Evolutionary conservation across 2,113 vertebrate genomes (phyloP).

Genomic region (Apistogramma diplotaenia): DNA sequence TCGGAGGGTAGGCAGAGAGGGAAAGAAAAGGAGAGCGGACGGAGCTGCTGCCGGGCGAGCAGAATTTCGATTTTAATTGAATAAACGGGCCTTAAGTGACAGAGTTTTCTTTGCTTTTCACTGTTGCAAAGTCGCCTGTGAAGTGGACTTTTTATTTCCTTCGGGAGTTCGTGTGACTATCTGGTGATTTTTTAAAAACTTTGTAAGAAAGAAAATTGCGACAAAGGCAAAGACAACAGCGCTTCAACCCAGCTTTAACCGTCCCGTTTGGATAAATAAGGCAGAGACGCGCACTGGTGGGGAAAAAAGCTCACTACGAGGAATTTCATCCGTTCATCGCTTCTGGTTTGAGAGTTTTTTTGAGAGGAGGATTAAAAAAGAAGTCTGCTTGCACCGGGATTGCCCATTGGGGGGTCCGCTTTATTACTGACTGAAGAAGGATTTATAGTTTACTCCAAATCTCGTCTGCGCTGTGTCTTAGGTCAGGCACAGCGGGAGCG

Average conservation of each 20-base stretch:
- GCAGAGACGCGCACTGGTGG: slow-evolving; percentile 34
- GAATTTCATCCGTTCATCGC: slow-evolving; percentile 1
- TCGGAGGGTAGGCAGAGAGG: neutral
- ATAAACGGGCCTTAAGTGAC: slow-evolving; percentile 5
- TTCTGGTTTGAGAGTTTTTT: slow-evolving; percentile 34
- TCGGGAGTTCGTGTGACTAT: slow-evolving; percentile 11
- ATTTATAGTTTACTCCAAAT: slow-evolving; percentile 54
- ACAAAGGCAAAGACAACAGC: neutral
- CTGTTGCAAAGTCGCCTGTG: neutral
- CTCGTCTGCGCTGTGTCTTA: slow-evolving; percentile 23
- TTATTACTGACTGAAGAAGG: slow-evolving; percentile 32
- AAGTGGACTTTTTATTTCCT: slow-evolving; percentile 41
- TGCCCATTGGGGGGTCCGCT: slow-evolving; percentile 1
- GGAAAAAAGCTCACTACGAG: neutral
- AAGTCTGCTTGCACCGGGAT: slow-evolving; percentile 17
- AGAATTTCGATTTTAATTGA: slow-evolving; percentile 36
- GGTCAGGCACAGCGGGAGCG: slow-evolving; percentile 47
- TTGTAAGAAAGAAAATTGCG: slow-evolving; percentile 33
- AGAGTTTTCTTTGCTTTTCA: slow-evolving; percentile 8
- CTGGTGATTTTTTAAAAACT: slow-evolving; percentile 38
- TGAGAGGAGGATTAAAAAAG: slow-evolving; percentile 17
- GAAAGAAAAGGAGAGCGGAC: slow-evolving; percentile 2
- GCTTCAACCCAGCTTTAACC: neutral
- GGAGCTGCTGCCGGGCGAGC: slow-evolving; percentile 31
- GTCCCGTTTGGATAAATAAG: slow-evolving; percentile 52